These are phyloP conservation scores for Diplazon laetatorius DNA, from an alignment of 2,888 invertebrate genomes.

Conservation along the genomic window DNA sequence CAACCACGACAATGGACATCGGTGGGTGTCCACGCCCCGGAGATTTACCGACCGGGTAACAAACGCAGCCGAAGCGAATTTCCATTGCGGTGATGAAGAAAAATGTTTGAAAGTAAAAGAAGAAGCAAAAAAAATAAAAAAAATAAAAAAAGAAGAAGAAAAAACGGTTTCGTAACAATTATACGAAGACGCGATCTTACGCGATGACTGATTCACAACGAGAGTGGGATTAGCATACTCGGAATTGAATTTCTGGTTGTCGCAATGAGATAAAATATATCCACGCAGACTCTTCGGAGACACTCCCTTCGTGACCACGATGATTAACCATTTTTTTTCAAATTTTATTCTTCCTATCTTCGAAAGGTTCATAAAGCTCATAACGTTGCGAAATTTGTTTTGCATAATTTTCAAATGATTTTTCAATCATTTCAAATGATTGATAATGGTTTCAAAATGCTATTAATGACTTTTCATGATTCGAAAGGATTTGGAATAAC, in stretches of 20 bases:
- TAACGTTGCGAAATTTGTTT: too few relatives aligned
- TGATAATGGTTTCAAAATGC: too few relatives aligned
- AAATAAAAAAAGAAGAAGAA: too few relatives aligned
- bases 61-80: neutral
- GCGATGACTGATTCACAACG: slow-evolving; percentile 51
- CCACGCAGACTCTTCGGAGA: slow-evolving; percentile 36
- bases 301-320: neutral
- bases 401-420: too few relatives aligned
- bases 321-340: too few relatives aligned
- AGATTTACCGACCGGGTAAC: slow-evolving; percentile 12
- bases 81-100: slow-evolving; percentile 37
- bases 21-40: slow-evolving; percentile 53
- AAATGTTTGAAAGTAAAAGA: too few relatives aligned
- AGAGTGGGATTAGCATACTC: slow-evolving; percentile 44
- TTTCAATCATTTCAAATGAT: too few relatives aligned
- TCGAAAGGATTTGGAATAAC: too few relatives aligned
- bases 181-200: slow-evolving; percentile 41
- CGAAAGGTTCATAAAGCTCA: too few relatives aligned
- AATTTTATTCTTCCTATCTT: too few relatives aligned
- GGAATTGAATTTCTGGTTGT: neutral
- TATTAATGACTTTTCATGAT: too few relatives aligned
- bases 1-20: slow-evolving; percentile 30
- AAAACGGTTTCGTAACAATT: slow-evolving; percentile 47
- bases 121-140: too few relatives aligned
- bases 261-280: neutral